phyloP scores from a whole-genome alignment of 2,797 vertebrate species.

The Apogon talboti region DNA sequence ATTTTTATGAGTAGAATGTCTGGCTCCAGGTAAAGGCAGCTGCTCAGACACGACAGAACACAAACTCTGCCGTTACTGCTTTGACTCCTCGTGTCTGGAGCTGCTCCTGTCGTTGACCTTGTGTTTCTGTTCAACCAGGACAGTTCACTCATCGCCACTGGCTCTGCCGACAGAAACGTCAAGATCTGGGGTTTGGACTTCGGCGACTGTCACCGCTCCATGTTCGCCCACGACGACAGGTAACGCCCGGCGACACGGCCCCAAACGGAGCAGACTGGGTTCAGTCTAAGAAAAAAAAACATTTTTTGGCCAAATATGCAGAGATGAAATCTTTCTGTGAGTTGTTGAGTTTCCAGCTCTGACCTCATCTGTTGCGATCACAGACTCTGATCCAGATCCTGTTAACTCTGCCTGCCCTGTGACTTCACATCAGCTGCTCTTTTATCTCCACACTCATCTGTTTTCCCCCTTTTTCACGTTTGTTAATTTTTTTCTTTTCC shows the following conservation, averaged over 20 bases:
- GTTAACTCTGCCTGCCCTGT: constrained; percentile 16
- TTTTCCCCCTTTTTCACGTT: constrained; percentile 4
- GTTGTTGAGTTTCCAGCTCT: constrained; percentile 30
- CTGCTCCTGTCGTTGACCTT: neutral
- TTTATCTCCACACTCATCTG: constrained; percentile 47
- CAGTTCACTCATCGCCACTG: constrained; percentile 90
- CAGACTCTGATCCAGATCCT: constrained; percentile 28
- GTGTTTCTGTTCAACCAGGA: constrained; percentile 82
- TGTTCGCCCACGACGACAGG: constrained; percentile 99
- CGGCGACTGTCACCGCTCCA: constrained; percentile 96
- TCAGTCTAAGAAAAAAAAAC: neutral
- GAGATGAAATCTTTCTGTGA: constrained; percentile 21
- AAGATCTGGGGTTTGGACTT: constrained; percentile 99
- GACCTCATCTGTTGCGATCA: constrained; percentile 45
- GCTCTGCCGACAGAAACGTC: constrained; percentile 96
- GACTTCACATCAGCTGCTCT: constrained; percentile 64
- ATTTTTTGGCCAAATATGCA: neutral
- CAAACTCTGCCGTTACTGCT: too few species aligned
- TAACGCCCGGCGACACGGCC: constrained; percentile 44
- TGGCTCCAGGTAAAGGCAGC: too few species aligned
- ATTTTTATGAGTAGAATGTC: too few species aligned
- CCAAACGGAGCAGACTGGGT: neutral
- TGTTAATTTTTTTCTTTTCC: too few species aligned
- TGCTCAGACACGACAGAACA: too few species aligned
- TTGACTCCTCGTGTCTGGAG: neutral